Evolutionary conservation across 2,797 vertebrate genomes (phyloP).

Genomic region (Muscicapa striata): DNA sequence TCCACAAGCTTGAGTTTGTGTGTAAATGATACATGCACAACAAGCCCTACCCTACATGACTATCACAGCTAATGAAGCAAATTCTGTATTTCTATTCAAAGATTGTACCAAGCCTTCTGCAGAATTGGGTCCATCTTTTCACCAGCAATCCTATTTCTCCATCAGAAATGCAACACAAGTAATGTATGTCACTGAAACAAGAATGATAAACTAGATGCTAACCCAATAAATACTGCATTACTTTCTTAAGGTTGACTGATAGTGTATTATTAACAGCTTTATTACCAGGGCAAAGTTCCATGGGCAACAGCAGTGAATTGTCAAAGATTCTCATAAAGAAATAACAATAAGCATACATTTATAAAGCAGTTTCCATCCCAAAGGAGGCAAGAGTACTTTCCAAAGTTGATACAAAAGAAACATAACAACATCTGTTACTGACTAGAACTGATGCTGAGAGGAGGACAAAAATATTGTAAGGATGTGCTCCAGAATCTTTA

Average conservation of each 20-base stretch:
- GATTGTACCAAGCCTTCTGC: neutral
- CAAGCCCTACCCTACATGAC: neutral
- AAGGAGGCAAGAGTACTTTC: neutral
- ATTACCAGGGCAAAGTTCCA: slow-evolving; percentile 36
- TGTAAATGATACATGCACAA: neutral
- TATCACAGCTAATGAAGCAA: neutral
- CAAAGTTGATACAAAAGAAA: slow-evolving; percentile 11
- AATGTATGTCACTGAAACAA: neutral
- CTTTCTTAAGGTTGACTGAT: slow-evolving; percentile 33
- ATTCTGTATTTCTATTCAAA: neutral
- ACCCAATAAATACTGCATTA: slow-evolving; percentile 22
- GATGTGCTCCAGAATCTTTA: neutral
- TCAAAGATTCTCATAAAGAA: slow-evolving; percentile 39
- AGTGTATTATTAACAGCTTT: slow-evolving; percentile 27
- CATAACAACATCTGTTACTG: slow-evolving; percentile 35
- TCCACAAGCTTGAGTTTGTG: neutral
- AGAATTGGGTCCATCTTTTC: neutral
- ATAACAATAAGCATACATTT: slow-evolving; percentile 35
- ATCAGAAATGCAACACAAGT: neutral
- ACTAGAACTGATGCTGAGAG: neutral
- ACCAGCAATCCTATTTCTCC: neutral
- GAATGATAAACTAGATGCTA: slow-evolving; percentile 28
- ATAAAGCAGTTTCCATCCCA: slow-evolving; percentile 14
- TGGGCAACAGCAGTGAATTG: slow-evolving; percentile 34
- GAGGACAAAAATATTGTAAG: neutral